Percentiles rank a stretch among this genome's conserved stretches.
phyloP scores from a whole-genome alignment of 2,113 vertebrate genomes.

The Dromiciops gliroides region DNA sequence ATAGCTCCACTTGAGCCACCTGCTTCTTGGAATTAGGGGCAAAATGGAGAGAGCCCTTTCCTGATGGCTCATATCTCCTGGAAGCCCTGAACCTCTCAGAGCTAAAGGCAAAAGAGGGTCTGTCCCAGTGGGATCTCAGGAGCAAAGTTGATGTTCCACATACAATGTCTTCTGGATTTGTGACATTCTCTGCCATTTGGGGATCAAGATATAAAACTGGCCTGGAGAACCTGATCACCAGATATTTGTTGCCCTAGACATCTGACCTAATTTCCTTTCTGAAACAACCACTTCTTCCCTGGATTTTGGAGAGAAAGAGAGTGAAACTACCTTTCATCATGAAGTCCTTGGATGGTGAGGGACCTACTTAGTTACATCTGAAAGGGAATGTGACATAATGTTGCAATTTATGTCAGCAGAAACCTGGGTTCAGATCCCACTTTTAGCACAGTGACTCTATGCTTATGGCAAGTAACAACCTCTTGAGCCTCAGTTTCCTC shows the following conservation, averaged over 20 bases:
- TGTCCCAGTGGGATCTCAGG: neutral
- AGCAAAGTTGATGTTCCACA: neutral
- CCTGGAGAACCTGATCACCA: neutral
- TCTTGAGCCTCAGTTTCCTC: neutral
- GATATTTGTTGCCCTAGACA: neutral
- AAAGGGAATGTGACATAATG: neutral
- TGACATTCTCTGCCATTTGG: neutral
- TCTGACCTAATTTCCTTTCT: neutral
- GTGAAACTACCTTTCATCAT: neutral
- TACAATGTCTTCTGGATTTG: neutral
- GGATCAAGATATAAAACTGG: neutral
- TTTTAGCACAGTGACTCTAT: neutral
- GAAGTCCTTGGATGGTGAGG: neutral
- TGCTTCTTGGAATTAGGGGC: neutral
- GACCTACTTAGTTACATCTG: neutral
- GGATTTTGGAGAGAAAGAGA: neutral
- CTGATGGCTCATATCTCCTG: neutral
- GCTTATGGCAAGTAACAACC: neutral
- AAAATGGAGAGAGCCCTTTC: neutral
- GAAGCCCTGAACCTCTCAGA: neutral
- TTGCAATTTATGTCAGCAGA: neutral
- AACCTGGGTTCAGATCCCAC: neutral
- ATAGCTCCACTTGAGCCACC: neutral
- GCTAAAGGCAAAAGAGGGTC: neutral
- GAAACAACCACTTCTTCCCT: neutral